phyloP scores from a whole-genome alignment of 1,140 invertebrate species.

The Antheraea pernyi region DNA sequence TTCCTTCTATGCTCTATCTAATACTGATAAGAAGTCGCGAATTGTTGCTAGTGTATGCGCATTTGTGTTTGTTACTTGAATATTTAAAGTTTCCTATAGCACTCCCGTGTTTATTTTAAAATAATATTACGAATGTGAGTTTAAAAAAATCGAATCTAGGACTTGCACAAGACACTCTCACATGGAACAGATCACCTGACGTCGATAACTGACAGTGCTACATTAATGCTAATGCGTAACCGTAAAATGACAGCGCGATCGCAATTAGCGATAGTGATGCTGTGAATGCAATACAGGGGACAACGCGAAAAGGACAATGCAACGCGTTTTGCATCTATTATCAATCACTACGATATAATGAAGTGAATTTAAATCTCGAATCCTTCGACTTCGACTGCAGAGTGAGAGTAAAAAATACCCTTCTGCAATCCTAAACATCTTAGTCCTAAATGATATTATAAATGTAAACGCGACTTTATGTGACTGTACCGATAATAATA shows the following conservation, averaged over 20 bases:
- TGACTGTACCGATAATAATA: too few relatives aligned
- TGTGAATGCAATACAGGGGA: constrained; percentile 36
- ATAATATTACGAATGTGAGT: too few relatives aligned
- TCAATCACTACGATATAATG: not conserved
- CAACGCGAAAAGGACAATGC: constrained; percentile 47
- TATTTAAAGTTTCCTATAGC: too few relatives aligned
- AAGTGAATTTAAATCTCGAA: not conserved
- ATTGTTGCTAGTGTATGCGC: too few relatives aligned
- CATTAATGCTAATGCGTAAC: constrained; percentile 70
- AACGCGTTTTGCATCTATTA: constrained; percentile 7
- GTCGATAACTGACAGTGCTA: constrained; percentile 45
- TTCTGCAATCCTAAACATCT: too few relatives aligned
- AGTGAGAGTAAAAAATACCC: too few relatives aligned
- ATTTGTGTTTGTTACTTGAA: too few relatives aligned
- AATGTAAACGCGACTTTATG: too few relatives aligned
- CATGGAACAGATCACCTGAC: constrained; percentile 40
- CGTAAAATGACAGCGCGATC: constrained; percentile 69
- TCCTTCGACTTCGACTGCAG: not conserved
- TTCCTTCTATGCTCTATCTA: too few relatives aligned
- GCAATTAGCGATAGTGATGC: constrained; percentile 62
- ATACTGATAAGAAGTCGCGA: too few relatives aligned
- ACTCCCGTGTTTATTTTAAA: too few relatives aligned
- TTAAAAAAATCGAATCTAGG: constrained; percentile 13
- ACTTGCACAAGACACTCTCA: constrained; percentile 29
- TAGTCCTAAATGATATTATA: too few relatives aligned